Conservation (phyloP, 37 sponge, comb jelly and placozoan species). For the Spongilla lacustris region DNA sequence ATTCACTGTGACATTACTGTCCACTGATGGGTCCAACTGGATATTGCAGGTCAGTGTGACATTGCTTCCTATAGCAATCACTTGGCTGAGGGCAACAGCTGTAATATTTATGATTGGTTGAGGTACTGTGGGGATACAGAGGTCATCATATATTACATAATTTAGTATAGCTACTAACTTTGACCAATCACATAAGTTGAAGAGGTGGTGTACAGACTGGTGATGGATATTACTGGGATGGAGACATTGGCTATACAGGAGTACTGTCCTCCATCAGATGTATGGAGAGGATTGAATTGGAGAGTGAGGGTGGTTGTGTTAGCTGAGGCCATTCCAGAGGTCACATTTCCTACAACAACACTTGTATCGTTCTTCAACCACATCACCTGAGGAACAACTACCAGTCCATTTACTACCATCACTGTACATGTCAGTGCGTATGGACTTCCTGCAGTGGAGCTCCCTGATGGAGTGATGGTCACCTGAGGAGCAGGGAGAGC, state of each 20-base stretch:
- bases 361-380: not conserved
- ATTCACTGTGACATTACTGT: conserved; percentile 20
- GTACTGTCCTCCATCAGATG: conserved; percentile 50
- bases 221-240: not conserved
- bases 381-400: not conserved
- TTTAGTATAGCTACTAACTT: conserved; percentile 12
- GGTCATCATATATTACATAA: not conserved
- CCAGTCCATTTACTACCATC: not conserved
- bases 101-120: conserved; percentile 5
- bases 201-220: not conserved
- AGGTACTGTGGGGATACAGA: conserved; percentile 10
- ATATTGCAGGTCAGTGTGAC: conserved; percentile 6
- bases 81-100: not conserved
- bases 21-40: conserved; percentile 14
- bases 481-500: not conserved
- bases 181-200: not conserved
- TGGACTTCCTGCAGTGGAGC: not conserved
- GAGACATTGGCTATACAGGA: conserved; percentile 27
- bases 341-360: not conserved
- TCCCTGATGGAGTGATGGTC: conserved; percentile 3
- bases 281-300: conserved; percentile 13
- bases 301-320: not conserved
- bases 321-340: not conserved
- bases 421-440: conserved; percentile 6
- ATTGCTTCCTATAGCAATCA: conserved; percentile 8